Conservation (phyloP, 2,797 vertebrate species). For the Peromyscus aztecus region DNA sequence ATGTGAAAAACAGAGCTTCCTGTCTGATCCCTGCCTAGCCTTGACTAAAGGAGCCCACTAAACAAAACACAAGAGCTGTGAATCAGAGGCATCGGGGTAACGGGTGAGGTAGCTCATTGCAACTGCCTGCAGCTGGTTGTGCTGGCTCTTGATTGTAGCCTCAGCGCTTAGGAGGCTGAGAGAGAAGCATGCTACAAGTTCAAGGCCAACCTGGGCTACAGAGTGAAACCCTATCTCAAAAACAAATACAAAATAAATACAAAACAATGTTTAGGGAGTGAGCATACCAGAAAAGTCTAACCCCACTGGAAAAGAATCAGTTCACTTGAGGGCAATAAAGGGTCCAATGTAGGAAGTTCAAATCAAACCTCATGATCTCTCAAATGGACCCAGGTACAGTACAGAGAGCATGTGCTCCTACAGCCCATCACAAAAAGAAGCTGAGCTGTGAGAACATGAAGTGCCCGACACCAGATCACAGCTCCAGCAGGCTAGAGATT, state of each 20-base stretch:
- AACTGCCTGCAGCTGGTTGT: not conserved
- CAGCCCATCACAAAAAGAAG: not conserved
- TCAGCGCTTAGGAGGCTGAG: not conserved
- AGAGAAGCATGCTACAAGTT: not conserved
- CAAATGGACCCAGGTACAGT: too few species aligned
- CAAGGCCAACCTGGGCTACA: not conserved
- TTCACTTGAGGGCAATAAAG: not conserved
- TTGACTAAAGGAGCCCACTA: not conserved
- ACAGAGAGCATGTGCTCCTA: not conserved
- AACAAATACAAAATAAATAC: not conserved
- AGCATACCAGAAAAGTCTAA: not conserved
- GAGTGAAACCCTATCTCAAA: not conserved
- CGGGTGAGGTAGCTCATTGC: not conserved
- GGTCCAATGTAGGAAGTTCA: not conserved
- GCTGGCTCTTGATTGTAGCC: not conserved
- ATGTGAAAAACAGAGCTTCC: not conserved
- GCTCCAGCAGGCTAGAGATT: not conserved
- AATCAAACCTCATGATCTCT: not conserved
- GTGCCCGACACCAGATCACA: not conserved
- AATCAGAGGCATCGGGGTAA: not conserved
- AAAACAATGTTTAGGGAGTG: not conserved
- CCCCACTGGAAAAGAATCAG: not conserved
- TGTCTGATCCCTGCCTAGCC: not conserved
- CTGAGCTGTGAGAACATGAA: not conserved
- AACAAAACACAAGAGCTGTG: not conserved